Conservation (phyloP, 2,797 vertebrate species). For the Buphagus erythrorhynchus region DNA sequence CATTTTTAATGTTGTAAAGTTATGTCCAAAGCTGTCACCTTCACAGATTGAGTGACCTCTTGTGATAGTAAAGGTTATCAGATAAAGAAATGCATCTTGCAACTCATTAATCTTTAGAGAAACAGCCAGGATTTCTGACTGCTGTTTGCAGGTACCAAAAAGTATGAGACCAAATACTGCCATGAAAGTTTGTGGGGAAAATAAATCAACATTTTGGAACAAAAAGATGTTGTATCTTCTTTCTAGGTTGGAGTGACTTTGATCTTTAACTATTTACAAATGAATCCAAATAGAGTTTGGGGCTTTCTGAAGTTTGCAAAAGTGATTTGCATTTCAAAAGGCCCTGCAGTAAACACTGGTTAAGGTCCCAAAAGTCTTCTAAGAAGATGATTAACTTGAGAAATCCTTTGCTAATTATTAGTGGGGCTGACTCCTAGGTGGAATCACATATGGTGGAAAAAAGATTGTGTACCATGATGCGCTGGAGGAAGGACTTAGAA, state of each 20-base stretch:
- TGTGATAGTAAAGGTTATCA: background rate
- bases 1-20: background rate
- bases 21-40: constrained; percentile 28
- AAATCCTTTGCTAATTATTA: constrained; percentile 52
- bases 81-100: constrained; percentile 2
- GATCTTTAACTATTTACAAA: constrained; percentile 59
- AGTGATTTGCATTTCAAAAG: constrained; percentile 64
- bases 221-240: background rate
- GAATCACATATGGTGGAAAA: background rate
- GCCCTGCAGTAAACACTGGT: constrained; percentile 10
- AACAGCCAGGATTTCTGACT: background rate
- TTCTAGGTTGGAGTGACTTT: background rate
- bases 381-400: constrained; percentile 49
- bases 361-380: constrained; percentile 38
- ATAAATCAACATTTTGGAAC: background rate
- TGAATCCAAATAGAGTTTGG: constrained; percentile 43
- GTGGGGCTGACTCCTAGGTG: background rate
- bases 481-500: background rate
- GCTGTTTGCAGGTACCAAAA: background rate
- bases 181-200: background rate
- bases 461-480: background rate
- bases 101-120: constrained; percentile 14
- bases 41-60: constrained; percentile 2
- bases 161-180: background rate
- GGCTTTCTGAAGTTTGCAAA: constrained; percentile 24